Base-by-base conservation (phyloP, 2,797 vertebrate genomes). In the Podarcis lilfordi region DNA sequence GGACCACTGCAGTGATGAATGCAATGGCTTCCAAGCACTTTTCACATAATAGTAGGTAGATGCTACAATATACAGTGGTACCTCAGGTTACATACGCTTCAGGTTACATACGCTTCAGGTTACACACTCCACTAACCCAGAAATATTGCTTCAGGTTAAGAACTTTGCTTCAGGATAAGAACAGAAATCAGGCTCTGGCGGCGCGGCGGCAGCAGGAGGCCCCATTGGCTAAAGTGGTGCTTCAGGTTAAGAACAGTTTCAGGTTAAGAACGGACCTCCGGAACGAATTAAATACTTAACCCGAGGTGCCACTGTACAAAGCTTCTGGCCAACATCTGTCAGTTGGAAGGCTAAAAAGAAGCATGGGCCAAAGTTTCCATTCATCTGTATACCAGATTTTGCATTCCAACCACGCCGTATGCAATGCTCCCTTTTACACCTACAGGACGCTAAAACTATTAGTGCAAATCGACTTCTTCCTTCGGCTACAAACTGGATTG, bases 401-500 rank as follows among this genome's bases (percentile, higher is more conserved):
- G n/a, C 23, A 27, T 69, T 8, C n/a, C 40, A n/a, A 17, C 43
- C 59, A 74, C 29, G n/a, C 25, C 4, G 7, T 68, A 3, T 32
- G 37, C 76, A 61, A 17, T 13, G 27, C 13, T 45, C 55, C 68
- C 69, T 37, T 9, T 13, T 87, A 72, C 45, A 37, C 69, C 17
- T 45, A 79, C 8, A 68, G 19, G 10, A 0, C 76, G 78, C 10
- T 29, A 88, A 71, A 92, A 77, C 3, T 29, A 5, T 68, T 0
- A 1, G 21, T 59, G 17, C 35, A 59, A 80, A 72, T 72, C n/a
- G 19, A 40, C 35, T 74, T 55, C 79, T 75, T 75, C 69, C 35
- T 80, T 87, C 78, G 29, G 32, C 25, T 21, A 86, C 55, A 2
- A 29, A 74, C 37, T 87, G 82, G 87, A 89, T 29, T 78, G 35